Conservation (phyloP, 2,113 vertebrate species). For the Lucifuga dentata region DNA sequence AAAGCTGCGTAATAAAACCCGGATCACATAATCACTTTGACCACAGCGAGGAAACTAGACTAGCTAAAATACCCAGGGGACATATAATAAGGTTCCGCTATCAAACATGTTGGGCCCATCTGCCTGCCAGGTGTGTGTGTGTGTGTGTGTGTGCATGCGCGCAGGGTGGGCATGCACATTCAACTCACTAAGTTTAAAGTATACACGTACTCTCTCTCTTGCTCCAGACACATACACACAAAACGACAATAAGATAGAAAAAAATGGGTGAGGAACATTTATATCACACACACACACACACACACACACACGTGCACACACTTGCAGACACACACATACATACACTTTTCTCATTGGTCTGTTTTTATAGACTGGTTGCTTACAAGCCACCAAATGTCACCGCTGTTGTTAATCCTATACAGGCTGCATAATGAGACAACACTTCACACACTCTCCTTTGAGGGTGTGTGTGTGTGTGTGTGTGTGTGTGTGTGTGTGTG, state of each 20-base stretch:
- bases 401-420: conserved; percentile 78
- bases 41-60: conserved; percentile 54
- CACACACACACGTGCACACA: conserved; percentile 33
- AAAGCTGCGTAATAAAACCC: conserved; percentile 76
- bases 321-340: background rate
- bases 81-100: conserved; percentile 76
- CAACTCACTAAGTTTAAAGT: background rate
- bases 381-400: conserved; percentile 80
- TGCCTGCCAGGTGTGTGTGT: conserved; percentile 64
- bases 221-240: conserved; percentile 3
- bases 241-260: conserved; percentile 29
- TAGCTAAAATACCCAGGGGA: conserved; percentile 74
- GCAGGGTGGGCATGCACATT: conserved; percentile 14
- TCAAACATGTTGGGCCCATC: conserved; percentile 62
- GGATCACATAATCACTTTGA: conserved; percentile 77
- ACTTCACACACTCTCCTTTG: conserved; percentile 64
- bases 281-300: conserved; percentile 34
- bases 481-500: conserved; percentile 7
- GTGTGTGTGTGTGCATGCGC: conserved; percentile 32
- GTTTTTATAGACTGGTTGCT: conserved; percentile 78
- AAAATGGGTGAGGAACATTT: conserved; percentile 54
- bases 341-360: conserved; percentile 41
- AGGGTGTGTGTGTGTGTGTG: conserved; percentile 15
- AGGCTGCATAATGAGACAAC: conserved; percentile 77
- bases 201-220: background rate